These are phyloP conservation scores for Tholera decimalis DNA, from an alignment of 2,888 invertebrate genomes.

Conservation along the genomic window DNA sequence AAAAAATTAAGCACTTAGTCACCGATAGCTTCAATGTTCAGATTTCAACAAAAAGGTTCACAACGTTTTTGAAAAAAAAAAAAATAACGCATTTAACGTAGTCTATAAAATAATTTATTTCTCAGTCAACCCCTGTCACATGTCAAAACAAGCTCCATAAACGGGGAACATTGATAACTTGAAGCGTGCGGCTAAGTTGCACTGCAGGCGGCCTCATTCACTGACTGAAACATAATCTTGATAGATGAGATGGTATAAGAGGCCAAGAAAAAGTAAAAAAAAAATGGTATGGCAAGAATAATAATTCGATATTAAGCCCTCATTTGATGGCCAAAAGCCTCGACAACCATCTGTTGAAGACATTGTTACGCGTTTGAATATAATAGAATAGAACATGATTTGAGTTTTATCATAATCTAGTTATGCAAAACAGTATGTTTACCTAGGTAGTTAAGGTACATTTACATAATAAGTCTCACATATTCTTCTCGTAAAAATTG, in stretches of 20 bases:
- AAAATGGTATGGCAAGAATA: too few relatives aligned
- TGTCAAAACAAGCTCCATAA: slow-evolving; percentile 14
- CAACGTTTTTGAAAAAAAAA: too few relatives aligned
- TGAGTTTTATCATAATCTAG: too few relatives aligned
- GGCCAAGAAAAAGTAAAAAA: background rate
- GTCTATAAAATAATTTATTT: background rate
- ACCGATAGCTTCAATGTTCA: slow-evolving; percentile 11
- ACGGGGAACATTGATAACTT: slow-evolving; percentile 30
- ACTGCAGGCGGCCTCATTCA: slow-evolving; percentile 9
- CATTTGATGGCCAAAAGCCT: too few relatives aligned
- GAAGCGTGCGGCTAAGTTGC: slow-evolving; percentile 33
- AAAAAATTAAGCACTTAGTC: slow-evolving; percentile 34
- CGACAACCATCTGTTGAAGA: too few relatives aligned
- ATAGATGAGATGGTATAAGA: slow-evolving; percentile 36
- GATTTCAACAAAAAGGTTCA: slow-evolving; percentile 3
- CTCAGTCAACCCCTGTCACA: background rate
- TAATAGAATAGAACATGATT: too few relatives aligned
- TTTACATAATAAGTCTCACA: too few relatives aligned
- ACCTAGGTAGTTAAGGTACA: too few relatives aligned
- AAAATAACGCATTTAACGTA: background rate
- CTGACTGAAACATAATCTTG: slow-evolving; percentile 45
- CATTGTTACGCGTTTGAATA: too few relatives aligned
- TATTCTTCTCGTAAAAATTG: too few relatives aligned
- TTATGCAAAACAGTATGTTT: too few relatives aligned
- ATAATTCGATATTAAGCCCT: too few relatives aligned